Evolutionary conservation across 2,888 invertebrate genomes (phyloP), one percentile per base, ranked within the genome.

Genomic region (Lepidocyrtinus sp.): DNA sequence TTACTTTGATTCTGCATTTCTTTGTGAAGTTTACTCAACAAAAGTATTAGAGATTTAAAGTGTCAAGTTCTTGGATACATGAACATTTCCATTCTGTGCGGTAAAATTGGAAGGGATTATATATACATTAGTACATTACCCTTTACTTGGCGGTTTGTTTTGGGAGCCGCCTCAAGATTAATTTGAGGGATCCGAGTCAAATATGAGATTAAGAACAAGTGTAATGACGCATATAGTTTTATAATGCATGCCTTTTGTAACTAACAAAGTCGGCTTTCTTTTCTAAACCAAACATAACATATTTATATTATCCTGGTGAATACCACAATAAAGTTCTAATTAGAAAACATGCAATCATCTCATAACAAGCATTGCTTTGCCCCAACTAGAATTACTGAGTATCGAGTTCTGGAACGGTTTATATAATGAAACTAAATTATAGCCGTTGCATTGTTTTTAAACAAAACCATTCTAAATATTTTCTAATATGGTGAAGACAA

Each of bases 311-410:
- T 36, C 36, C 12, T 12, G 7, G 12, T 36, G 36, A 36, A 36
- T 36, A 12, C 36, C 5, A 5, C 36, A 36, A 36, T 36, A 36
- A 5, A 36, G 5, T 9, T 21, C 59, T 59, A 59, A 59, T 59
- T 59, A 59, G 59, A 59, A 59, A 59, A 59, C 59, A 59, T 22
- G 59, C 59, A 59, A 9, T 19, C 22, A 59, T 21, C n/a, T 21
- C 19, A 59, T 15, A 7, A 22, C 21, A 59, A 3, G 3, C 7
- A n/a, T n/a, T 55, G 17, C 55, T 55, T 2, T 36, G 12, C 36
- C 5, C 5, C 12, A 7, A 36, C 5, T 36, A 36, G 36, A 36
- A 36, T 55, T 17, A n/a, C 55, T 7, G 17, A 2, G 55, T 59
- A 22, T 59, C 59, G 59, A n/a, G 21, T 19, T 21, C 59, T 59